Base-by-base conservation (phyloP, 23 tunicate species). In the Botrylloides violaceus region DNA sequence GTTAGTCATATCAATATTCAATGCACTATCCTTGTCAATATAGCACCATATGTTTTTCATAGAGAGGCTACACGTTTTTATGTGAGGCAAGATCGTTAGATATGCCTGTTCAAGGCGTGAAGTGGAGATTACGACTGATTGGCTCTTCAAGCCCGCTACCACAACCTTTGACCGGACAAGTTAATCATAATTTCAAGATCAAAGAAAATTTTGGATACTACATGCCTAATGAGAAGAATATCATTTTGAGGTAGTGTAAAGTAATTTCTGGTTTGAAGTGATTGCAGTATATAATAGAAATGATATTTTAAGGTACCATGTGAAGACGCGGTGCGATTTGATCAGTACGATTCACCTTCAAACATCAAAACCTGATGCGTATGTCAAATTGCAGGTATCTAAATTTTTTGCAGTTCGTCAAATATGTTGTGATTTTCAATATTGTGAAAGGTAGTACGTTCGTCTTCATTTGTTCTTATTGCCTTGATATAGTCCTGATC, bases 61-160 rank as follows among this genome's bases (percentile, higher is more conserved):
- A 90, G 97, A 65, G 73, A 36, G 97, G 97, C 0, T 90, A 90
- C 78, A 90, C 97, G 0, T 78, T 90, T 22, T 71, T 90, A n/a
- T 81, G 78, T 3, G 97, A 90, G 66, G 90, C 86, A 22, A 53
- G 86, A 36, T 84, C 90, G 24, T 58, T 79, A 9, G 97, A 90
- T 31, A 61, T 36, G 19, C 81, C 90, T 6, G 32, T 90, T 2
- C 32, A 62, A 1, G 57, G 79, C 25, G 85, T 84, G 34, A 90
- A 83, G 59, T 90, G 97, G 97, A 78, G 73, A 32, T 50, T 90
- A 35, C 76, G 84, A 22, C 38, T 90, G 75, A 83, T 90, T 61
- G 97, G 97, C 31, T 78, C 85, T n/a, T 56, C 73, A 4, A 29
- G 60, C 35, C 77, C 82, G 22, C 81, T 83, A 12, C 97, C 90